Conservation (phyloP, 2,888 invertebrate species). For the Choreutis nemorana region DNA sequence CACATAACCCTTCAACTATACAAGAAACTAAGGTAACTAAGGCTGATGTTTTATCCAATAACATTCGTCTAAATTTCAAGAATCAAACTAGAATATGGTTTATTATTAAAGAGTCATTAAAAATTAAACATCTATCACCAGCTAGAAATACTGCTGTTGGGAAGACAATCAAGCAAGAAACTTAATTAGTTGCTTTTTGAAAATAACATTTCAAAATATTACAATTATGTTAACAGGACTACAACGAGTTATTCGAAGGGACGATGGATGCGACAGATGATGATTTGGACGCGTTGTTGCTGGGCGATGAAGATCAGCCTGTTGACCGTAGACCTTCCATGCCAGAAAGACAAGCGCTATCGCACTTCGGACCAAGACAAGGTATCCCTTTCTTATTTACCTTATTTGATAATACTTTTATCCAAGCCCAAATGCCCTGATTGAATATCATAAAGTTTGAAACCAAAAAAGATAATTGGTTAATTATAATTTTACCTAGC, state of each 20-base stretch:
- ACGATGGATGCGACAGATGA: conserved; percentile 81
- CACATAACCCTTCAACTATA: conserved; percentile 61
- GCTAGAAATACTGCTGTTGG: background rate
- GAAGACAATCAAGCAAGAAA: conserved; percentile 1
- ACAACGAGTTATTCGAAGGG: conserved; percentile 89
- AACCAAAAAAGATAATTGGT: no score
- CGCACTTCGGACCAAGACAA: conserved; percentile 88
- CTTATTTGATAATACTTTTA: background rate
- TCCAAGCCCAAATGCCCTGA: no score
- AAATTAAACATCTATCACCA: background rate
- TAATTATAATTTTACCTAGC: no score
- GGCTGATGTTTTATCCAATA: background rate
- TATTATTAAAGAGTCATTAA: background rate
- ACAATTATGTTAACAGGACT: conserved; percentile 65
- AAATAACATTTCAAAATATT: background rate
- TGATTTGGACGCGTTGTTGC: conserved; percentile 79
- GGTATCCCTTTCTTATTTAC: conserved; percentile 34
- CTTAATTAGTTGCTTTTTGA: conserved; percentile 7
- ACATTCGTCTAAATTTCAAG: no score
- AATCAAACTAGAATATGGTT: background rate
- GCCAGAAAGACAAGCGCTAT: conserved; percentile 77
- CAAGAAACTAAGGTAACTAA: conserved; percentile 63
- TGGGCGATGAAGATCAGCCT: conserved; percentile 78
- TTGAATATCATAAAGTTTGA: no score
- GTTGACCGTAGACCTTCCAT: conserved; percentile 73